Base-by-base conservation (phyloP, 2,888 invertebrate species). In the Lamproptera curius region DNA sequence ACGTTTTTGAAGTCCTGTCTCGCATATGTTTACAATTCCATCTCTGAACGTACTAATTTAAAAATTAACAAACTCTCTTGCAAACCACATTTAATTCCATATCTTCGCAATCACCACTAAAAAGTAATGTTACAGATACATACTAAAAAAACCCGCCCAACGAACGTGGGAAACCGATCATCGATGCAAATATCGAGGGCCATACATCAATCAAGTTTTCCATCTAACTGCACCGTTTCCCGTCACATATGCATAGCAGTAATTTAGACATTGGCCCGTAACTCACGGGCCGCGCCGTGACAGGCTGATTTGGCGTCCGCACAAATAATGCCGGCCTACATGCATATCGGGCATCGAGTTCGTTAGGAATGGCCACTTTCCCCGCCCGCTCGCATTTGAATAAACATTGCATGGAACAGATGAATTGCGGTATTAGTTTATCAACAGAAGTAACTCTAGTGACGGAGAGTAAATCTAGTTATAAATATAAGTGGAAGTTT, bases 231-330 rank as follows among this genome's bases (percentile, higher is more conserved):
- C 77, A 67, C 57, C 59, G 66, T 68, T 74, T 70, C 66, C 46
- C 58, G 62, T 41, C 78, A 78, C 79, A 83, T 84, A 84, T 85
- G 83, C 82, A 83, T 83, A 76, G 63, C 79, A 67, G 83, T 85
- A 83, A 84, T 80, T 85, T 76, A 83, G 79, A 68, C 75, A 71
- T 76, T 62, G 75, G 60, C 61, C 67, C 57, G 65, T 82, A 80
- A 76, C 75, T 84, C 84, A 84, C 82, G 80, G 69, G 41, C 28
- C 42, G 54, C 50, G 62, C 56, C 68, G 53, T 56, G 81, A 78
- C 79, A 74, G 76, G 61, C 67, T 68, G 70, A 69, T 70, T 70
- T 76, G 76, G 73, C 70, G 62, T 69, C 60, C 64, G 69, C 76
- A 73, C 76, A 76, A 81, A 79, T 78, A 76, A 69, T 70, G 62